Percentiles rank a stretch among this genome's conserved stretches.
Evolutionary conservation across 1,140 invertebrate genomes (phyloP).

Genomic region (Drosophila tropicalis): DNA sequence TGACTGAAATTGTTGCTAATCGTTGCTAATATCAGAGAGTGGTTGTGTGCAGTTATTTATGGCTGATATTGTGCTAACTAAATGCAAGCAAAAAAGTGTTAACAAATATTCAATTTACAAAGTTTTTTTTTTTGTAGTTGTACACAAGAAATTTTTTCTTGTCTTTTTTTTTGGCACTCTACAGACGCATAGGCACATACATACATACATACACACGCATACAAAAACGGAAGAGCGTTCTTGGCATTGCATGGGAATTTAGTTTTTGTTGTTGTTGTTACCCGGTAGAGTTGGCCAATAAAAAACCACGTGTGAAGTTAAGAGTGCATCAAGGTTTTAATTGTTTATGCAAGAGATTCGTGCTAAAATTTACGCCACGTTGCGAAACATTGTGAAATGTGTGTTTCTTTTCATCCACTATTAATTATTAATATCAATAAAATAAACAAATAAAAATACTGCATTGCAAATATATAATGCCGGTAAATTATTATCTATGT

Average conservation of each 20-base stretch:
- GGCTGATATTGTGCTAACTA: conserved; percentile 47
- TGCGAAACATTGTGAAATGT: background rate
- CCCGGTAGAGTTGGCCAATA: background rate
- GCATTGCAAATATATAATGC: conserved; percentile 2
- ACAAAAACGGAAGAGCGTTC: conserved; percentile 19
- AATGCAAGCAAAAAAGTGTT: conserved; percentile 33
- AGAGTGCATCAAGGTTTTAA: no score
- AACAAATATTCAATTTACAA: conserved; percentile 34
- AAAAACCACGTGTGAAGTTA: conserved; percentile 1
- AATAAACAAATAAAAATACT: background rate
- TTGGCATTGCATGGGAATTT: conserved; percentile 1
- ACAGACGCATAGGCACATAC: conserved; percentile 15
- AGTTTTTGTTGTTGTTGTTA: conserved; percentile 26
- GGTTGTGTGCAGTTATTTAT: conserved; percentile 37
- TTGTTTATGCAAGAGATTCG: background rate
- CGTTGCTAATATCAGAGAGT: conserved; percentile 19
- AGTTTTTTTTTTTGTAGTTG: conserved; percentile 22
- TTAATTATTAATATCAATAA: background rate
- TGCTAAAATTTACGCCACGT: background rate
- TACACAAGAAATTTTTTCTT: conserved; percentile 35
- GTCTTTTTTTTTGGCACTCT: conserved; percentile 14
- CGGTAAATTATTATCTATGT: background rate
- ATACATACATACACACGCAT: no score
- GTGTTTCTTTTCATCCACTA: no score
- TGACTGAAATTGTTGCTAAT: conserved; percentile 21